These are phyloP conservation scores for Mareca strepera DNA, from an alignment of 2,797 vertebrate species.

Conservation along the genomic window DNA sequence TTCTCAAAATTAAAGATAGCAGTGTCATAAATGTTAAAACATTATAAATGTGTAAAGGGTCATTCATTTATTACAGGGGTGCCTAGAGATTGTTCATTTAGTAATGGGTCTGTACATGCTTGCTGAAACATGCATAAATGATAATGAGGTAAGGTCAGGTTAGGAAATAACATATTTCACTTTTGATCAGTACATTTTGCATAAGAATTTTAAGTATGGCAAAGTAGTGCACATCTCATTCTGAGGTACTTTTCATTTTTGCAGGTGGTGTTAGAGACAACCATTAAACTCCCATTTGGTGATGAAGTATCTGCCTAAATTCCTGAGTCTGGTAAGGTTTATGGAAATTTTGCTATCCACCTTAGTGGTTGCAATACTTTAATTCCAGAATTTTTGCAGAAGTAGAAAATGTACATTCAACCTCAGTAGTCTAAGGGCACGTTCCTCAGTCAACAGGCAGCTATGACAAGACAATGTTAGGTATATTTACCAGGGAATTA, in stretches of 20 bases:
- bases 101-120: background rate
- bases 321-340: background rate
- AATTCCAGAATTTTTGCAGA: background rate
- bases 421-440: background rate
- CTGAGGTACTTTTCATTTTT: background rate
- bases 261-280: background rate
- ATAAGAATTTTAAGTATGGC: background rate
- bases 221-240: background rate
- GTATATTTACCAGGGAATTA: background rate
- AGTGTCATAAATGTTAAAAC: conserved; percentile 1
- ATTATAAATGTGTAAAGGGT: background rate
- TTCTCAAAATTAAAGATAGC: conserved; percentile 17
- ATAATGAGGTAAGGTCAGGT: background rate
- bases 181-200: background rate
- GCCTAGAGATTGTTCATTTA: conserved; percentile 17
- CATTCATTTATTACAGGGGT: conserved; percentile 24
- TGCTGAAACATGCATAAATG: background rate
- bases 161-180: conserved; percentile 17
- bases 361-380: background rate
- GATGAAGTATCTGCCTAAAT: background rate
- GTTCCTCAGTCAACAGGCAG: background rate
- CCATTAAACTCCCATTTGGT: background rate
- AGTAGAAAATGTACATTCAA: background rate
- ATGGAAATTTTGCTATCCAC: background rate
- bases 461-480: background rate